Evolutionary conservation across 2,797 vertebrate genomes (phyloP).

Genomic region (Hapalemur alaotrensis): DNA sequence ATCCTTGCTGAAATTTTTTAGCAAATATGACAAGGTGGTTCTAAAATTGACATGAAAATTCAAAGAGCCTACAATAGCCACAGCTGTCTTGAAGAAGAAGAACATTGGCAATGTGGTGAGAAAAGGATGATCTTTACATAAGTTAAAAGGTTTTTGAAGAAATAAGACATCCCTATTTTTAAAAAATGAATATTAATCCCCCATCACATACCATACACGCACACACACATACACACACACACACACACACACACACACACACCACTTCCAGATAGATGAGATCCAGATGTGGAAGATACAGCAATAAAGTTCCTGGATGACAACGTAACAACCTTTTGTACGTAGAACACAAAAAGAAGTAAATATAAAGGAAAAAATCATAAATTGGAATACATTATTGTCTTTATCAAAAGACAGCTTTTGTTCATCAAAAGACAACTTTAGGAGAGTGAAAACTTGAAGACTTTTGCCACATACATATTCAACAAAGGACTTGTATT

Average conservation of each 20-base stretch:
- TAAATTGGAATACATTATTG: neutral
- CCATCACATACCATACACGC: neutral
- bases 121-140: neutral
- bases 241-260: neutral
- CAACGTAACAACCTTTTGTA: neutral
- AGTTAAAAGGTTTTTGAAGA: neutral
- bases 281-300: neutral
- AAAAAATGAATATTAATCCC: neutral
- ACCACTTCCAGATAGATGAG: neutral
- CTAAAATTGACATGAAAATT: neutral
- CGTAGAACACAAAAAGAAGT: neutral
- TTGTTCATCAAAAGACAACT: neutral
- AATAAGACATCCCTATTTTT: neutral
- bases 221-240: neutral
- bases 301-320: neutral
- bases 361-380: neutral
- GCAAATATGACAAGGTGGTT: neutral
- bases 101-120: neutral
- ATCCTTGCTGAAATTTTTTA: neutral
- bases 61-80: neutral
- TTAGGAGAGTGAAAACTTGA: neutral
- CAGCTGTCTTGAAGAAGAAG: neutral
- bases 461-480: neutral
- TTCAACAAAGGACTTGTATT: neutral
- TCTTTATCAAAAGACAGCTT: neutral